Base-by-base conservation (phyloP, 2,888 invertebrate genomes). In the Clitarchus hookeri region DNA sequence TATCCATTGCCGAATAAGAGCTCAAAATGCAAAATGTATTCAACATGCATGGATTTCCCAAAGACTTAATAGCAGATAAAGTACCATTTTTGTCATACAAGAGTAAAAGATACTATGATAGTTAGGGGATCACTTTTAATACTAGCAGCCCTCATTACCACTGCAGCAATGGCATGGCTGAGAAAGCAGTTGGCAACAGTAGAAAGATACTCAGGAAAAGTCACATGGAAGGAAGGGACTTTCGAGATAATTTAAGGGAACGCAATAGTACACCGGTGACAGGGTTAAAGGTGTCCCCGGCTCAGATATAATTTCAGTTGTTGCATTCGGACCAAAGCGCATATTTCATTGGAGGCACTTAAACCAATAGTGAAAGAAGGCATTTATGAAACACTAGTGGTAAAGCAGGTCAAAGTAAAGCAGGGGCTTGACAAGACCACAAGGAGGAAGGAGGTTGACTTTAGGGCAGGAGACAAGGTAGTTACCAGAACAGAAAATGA, bases 21-120 rank as follows among this genome's bases (percentile, higher is more conserved):
- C 65, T 65, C 65, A n/a, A 65, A 65, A 65, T 65, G 65, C 65
- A 65, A 65, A 65, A 65, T 23, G n/a, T 65, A 23, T 65, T 65
- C n/a, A 65, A 65, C 6, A 8, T 23, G 8, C 65, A 65, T 23
- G 65, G n/a, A 16, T 65, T 65, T 65, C 65, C 65, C 19, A 65
- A 65, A 65, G 65, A 65, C 8, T n/a, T 65, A 23, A 8, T 65
- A 65, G n/a, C 65, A 65, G 65, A 65, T 23, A 65, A 65, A 0
- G 23, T n/a, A 16, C 19, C n/a, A 9, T 3, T 23, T n/a, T 8
- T 23, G n/a, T 65, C 65, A 19, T 65, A 65, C 23, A 23, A 65
- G 65, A 16, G 8, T 3, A 12, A 65, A n/a, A n/a, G n/a, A 23
- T 65, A 65, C 65, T 23, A 65, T n/a, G n/a, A 65, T 19, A 23